phyloP scores from a whole-genome alignment of 2,797 vertebrate genomes.

The Chaetophractus vellerosus region DNA sequence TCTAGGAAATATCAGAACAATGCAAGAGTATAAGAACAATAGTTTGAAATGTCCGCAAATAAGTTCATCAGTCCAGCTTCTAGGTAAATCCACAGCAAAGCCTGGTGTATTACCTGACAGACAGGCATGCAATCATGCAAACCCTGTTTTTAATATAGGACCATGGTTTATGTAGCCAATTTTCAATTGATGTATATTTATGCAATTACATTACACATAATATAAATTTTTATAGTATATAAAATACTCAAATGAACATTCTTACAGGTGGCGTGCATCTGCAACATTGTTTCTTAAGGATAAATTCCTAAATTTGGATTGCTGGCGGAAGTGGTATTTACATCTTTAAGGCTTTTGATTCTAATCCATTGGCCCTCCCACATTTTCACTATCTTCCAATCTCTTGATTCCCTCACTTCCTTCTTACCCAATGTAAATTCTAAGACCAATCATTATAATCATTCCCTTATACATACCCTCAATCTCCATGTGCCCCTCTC shows the following conservation, averaged over 20 bases:
- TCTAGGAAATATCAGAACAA: background rate
- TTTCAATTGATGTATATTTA: background rate
- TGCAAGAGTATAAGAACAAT: background rate
- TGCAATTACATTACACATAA: background rate
- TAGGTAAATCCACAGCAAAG: background rate
- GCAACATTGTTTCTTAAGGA: constrained; percentile 2
- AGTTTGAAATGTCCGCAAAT: constrained; percentile 3
- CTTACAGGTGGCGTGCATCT: background rate
- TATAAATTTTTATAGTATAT: background rate
- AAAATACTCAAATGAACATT: constrained; percentile 5
- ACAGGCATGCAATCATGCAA: background rate
- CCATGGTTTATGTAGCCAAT: background rate
- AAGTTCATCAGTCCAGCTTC: constrained; percentile 19
- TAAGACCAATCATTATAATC: background rate
- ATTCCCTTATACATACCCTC: background rate
- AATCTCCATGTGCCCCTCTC: background rate
- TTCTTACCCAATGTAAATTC: background rate
- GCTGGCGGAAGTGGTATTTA: background rate
- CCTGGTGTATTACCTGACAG: background rate
- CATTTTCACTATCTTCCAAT: background rate
- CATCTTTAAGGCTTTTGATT: constrained; percentile 30
- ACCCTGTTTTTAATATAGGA: constrained; percentile 32
- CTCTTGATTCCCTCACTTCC: background rate
- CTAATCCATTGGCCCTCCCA: background rate
- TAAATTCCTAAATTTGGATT: background rate